These are phyloP conservation scores for Sesamia nonagrioides DNA, from an alignment of 1,140 invertebrate genomes.

Conservation along the genomic window DNA sequence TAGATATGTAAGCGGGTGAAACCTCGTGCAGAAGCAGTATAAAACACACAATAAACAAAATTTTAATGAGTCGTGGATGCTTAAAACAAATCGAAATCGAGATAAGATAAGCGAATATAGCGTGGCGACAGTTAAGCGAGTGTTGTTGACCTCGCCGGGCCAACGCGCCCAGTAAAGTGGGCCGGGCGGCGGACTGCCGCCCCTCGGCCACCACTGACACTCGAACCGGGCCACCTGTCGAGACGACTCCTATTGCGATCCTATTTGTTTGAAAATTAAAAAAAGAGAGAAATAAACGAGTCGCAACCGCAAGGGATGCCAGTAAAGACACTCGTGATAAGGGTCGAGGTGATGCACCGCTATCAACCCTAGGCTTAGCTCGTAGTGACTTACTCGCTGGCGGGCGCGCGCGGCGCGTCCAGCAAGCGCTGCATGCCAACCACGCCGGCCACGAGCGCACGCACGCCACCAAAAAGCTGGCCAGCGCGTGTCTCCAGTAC, in stretches of 20 bases:
- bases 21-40: neutral
- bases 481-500: constrained; percentile 72
- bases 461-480: constrained; percentile 67
- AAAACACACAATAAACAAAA: neutral
- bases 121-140: neutral
- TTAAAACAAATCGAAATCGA: neutral
- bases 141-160: constrained; percentile 24
- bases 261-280: no score
- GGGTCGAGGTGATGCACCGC: neutral
- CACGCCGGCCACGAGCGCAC: constrained; percentile 71
- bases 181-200: constrained; percentile 32
- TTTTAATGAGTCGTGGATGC: neutral
- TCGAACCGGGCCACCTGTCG: neutral
- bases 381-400: neutral
- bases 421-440: constrained; percentile 59
- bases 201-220: constrained; percentile 3
- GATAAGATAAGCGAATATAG: constrained; percentile 40
- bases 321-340: no score
- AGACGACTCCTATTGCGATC: no score
- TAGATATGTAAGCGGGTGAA: no score
- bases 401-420: constrained; percentile 9
- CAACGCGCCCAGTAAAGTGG: constrained; percentile 32
- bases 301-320: no score
- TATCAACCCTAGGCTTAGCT: neutral
- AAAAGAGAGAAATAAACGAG: no score